Evolutionary conservation across 2,113 vertebrate species (phyloP), one percentile per base, ranked within the genome.

Genomic region (Odocoileus virginianus): DNA sequence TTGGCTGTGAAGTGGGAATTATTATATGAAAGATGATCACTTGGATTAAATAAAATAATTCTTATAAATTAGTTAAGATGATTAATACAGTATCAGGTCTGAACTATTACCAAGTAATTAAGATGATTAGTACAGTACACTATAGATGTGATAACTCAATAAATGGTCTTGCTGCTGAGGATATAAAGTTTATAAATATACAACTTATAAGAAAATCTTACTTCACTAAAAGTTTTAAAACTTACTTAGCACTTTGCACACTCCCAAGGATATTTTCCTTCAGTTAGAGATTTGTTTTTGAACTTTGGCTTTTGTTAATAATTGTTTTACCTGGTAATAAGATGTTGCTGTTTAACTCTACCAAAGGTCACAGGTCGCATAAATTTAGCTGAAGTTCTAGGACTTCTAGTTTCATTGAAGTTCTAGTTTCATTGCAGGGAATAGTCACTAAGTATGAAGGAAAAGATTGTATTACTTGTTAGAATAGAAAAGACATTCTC

Each of bases 261-360:
- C 6, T 71, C 27, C 28, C 17, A 84, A 74, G 6, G 6, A 47
- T 43, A 28, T 58, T 94, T 96, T 96, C 89, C 93, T 98, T 97
- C 82, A 85, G 82, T 92, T 96, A 74, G 4, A 5, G 30, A 43
- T 96, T 97, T 91, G 83, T 61, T 52, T 97, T 92, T 94, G 96
- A 97, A 99, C 98, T 98, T 99, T 97, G 98, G 1, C n/a, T 97
- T 93, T 98, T 91, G 98, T 98, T 98, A 99, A 98, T 98, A 95
- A 99, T 98, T 99, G 90, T 67, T 98, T 95, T 67, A 87, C 79
- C 79, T 89, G 81, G 33, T 52, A 71, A 87, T 19, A 92, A 83
- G 64, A 71, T 83, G 6, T 52, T 23, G 6, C 40, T 96, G 54
- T 33, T 84, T 83, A 61, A 45, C 97, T 96, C 78, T 85, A 91